These are phyloP conservation scores for Anisognathus igniventris DNA, from an alignment of 2,797 vertebrate species.

Conservation along the genomic window DNA sequence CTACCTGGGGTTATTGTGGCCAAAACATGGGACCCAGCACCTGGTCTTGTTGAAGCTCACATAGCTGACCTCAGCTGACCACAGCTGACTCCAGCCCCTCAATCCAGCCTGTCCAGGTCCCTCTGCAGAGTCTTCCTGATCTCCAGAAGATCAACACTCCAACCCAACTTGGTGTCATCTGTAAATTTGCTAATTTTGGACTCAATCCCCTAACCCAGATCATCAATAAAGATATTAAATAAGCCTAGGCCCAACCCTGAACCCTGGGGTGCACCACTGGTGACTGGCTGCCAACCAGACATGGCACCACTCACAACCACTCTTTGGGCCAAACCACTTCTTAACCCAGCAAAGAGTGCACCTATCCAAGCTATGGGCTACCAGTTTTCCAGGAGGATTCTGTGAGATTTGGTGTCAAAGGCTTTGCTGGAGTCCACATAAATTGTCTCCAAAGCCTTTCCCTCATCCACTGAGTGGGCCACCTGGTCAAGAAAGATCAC, in stretches of 20 bases:
- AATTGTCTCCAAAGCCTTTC: background rate
- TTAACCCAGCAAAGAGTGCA: background rate
- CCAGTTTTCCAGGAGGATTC: background rate
- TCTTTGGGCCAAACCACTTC: background rate
- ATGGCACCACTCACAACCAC: fast-evolving
- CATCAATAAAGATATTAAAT: background rate
- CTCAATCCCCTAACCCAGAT: background rate
- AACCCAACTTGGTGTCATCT: background rate
- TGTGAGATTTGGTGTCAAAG: fast-evolving
- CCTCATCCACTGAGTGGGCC: fast-evolving
- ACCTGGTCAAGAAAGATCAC: background rate
- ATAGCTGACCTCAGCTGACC: background rate
- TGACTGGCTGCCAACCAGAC: background rate
- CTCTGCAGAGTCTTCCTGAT: background rate
- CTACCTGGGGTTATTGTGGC: background rate
- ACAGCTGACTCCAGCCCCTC: background rate
- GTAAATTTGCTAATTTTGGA: background rate
- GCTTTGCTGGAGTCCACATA: background rate
- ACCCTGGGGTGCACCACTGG: too few relatives aligned
- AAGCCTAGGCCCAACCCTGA: background rate
- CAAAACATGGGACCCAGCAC: background rate
- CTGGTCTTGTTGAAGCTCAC: background rate
- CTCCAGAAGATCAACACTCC: background rate
- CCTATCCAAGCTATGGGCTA: background rate
- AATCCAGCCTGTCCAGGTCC: background rate